These are phyloP conservation scores for Sparus aurata DNA, from an alignment of 2,797 vertebrate genomes.

Conservation along the genomic window DNA sequence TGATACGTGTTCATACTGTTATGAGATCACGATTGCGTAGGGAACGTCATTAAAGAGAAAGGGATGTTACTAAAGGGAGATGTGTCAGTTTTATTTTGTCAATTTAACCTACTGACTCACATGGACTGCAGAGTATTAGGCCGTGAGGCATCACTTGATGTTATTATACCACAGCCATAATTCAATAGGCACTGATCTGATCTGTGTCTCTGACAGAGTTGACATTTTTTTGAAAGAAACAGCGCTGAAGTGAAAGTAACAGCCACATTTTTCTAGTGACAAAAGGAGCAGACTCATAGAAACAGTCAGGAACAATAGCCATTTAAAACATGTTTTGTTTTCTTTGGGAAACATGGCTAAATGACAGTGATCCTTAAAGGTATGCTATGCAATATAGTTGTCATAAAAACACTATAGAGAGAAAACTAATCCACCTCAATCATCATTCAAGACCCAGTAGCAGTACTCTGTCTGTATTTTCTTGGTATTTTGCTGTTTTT, in stretches of 20 bases:
- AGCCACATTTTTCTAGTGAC: slow-evolving; percentile 15
- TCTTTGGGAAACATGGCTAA: neutral
- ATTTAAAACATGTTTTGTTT: neutral
- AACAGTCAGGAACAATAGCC: neutral
- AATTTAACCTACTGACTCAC: slow-evolving; percentile 64
- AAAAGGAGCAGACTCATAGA: neutral
- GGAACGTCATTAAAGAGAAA: slow-evolving; percentile 17
- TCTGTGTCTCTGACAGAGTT: slow-evolving; percentile 47
- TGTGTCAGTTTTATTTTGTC: slow-evolving; percentile 61
- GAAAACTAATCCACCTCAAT: too few relatives aligned
- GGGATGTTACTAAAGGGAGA: slow-evolving; percentile 41
- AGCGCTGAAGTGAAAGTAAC: slow-evolving; percentile 30
- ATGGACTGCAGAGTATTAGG: slow-evolving; percentile 39
- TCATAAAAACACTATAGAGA: too few relatives aligned
- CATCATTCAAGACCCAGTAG: too few relatives aligned
- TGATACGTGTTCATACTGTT: slow-evolving; percentile 36
- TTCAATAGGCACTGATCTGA: slow-evolving; percentile 49
- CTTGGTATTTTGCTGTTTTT: too few relatives aligned
- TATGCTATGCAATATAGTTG: too few relatives aligned
- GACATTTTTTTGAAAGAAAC: slow-evolving; percentile 57
- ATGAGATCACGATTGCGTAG: slow-evolving; percentile 35
- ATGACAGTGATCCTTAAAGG: neutral
- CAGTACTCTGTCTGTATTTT: too few relatives aligned
- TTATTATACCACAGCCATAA: slow-evolving; percentile 60
- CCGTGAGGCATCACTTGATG: slow-evolving; percentile 56